phyloP scores from a whole-genome alignment of 2,113 vertebrate species.

The Cynoglossus semilaevis region DNA sequence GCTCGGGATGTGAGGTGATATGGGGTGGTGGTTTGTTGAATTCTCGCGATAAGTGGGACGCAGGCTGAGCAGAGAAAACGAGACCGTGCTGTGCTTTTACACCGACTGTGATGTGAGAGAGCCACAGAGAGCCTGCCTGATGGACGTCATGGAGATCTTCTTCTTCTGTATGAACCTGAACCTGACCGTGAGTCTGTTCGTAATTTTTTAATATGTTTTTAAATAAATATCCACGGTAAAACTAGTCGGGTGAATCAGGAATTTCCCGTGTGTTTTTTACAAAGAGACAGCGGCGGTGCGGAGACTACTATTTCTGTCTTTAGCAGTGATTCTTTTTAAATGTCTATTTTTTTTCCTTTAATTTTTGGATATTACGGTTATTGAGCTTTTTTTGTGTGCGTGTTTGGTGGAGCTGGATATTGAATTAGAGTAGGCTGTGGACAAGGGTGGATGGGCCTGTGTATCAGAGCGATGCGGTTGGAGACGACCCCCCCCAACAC shows the following conservation, averaged over 20 bases:
- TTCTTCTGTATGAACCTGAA: conserved; percentile 47
- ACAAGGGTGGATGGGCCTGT: conserved; percentile 55
- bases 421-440: conserved; percentile 3
- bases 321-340: neutral
- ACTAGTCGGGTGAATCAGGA: too few species aligned
- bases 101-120: conserved; percentile 52
- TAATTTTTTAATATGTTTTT: neutral
- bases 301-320: neutral
- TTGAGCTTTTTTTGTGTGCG: neutral
- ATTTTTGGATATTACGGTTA: neutral
- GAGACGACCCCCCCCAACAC: conserved; percentile 13
- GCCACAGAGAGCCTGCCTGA: neutral
- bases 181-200: conserved; percentile 59
- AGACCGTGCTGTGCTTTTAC: conserved; percentile 32
- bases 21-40: conserved; percentile 5
- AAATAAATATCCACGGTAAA: too few species aligned
- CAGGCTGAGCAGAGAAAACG: conserved; percentile 41
- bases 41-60: conserved; percentile 58
- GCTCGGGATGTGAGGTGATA: conserved; percentile 6
- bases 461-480: conserved; percentile 56
- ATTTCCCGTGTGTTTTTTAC: too few species aligned
- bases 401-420: neutral
- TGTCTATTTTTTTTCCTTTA: too few species aligned
- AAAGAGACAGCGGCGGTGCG: conserved; percentile 7
- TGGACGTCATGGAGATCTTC: conserved; percentile 62